These are phyloP conservation scores for Syritta pipiens DNA, from an alignment of 2,888 invertebrate genomes.

Conservation along the genomic window DNA sequence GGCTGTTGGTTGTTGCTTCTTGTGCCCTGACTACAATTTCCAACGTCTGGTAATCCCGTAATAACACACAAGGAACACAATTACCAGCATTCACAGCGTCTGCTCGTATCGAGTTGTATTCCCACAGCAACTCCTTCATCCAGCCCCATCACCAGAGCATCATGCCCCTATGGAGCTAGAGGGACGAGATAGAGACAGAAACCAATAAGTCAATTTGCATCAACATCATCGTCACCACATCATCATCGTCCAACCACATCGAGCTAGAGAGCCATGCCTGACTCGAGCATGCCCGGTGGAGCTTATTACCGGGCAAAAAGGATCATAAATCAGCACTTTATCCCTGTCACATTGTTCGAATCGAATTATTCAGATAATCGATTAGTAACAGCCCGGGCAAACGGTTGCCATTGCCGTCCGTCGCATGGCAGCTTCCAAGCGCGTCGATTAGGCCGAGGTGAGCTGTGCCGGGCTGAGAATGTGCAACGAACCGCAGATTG, in stretches of 20 bases:
- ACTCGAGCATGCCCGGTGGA: background rate
- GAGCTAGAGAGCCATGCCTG: background rate
- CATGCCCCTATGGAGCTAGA: background rate
- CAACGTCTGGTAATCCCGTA: conserved; percentile 1
- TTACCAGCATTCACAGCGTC: background rate
- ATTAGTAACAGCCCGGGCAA: too few relatives aligned
- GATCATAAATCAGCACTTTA: conserved; percentile 24
- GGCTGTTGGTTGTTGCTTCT: too few relatives aligned
- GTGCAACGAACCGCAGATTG: conserved; percentile 6
- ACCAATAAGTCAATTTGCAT: conserved; percentile 31
- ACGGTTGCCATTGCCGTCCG: too few relatives aligned
- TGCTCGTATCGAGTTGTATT: background rate
- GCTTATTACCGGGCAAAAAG: conserved; percentile 20
- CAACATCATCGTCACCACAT: conserved; percentile 15
- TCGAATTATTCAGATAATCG: conserved; percentile 40
- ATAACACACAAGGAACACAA: background rate
- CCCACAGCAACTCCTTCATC: background rate
- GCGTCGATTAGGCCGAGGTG: background rate
- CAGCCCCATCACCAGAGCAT: background rate
- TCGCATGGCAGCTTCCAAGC: too few relatives aligned
- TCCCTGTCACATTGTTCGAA: conserved; percentile 28
- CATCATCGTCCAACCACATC: conserved; percentile 9
- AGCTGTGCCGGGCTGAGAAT: conserved; percentile 7
- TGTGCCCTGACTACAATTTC: too few relatives aligned
- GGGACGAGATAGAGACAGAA: background rate